Conservation (phyloP, 2,797 vertebrate species). For the Myiotriccus ornatus region DNA sequence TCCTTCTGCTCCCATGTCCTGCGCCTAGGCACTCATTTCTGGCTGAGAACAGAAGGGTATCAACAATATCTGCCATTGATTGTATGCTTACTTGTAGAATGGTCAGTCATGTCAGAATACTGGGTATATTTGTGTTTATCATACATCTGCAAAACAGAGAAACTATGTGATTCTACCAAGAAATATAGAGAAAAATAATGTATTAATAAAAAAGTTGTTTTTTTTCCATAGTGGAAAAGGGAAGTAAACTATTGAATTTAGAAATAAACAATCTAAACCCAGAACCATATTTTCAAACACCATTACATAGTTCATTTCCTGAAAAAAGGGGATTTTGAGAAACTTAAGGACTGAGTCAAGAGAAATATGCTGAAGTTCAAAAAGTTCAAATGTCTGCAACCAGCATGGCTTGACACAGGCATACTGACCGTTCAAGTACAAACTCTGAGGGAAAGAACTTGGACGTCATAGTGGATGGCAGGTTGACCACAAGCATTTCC, state of each 20-base stretch:
- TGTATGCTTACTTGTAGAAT: not conserved
- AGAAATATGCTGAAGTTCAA: not conserved
- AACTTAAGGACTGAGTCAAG: not conserved
- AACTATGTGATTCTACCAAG: not conserved
- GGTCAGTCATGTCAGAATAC: not conserved
- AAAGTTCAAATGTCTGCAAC: not conserved
- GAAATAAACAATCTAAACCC: not conserved
- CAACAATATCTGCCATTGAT: not conserved
- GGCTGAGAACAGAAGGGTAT: not conserved
- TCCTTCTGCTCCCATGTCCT: not conserved
- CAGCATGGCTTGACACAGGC: rapidly evolving
- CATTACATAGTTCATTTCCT: not conserved
- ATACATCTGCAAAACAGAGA: not conserved
- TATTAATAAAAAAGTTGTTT: too few relatives aligned
- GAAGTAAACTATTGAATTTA: not conserved
- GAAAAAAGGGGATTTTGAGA: not conserved
- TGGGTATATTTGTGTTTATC: not conserved
- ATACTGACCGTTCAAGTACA: not conserved
- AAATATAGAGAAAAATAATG: not conserved
- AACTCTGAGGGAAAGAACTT: not conserved
- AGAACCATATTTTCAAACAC: not conserved
- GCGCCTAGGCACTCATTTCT: not conserved
- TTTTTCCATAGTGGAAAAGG: not conserved
- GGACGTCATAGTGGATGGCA: not conserved
- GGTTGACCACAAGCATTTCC: not conserved